Base-by-base conservation (phyloP, 1,140 invertebrate genomes). In the Zaprionus taronus region DNA sequence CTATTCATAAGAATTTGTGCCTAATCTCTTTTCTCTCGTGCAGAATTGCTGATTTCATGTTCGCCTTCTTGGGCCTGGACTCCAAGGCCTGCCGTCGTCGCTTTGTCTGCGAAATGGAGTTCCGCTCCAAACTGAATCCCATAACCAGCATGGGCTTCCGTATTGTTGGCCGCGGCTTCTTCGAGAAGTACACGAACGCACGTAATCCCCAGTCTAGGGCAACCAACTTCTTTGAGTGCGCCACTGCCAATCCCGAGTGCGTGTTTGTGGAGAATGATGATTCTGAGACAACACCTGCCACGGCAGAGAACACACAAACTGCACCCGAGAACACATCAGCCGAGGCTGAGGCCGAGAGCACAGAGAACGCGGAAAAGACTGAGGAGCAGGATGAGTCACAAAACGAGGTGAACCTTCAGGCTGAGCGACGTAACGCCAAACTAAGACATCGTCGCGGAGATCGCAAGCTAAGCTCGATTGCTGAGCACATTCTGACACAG, bases 81-180 rank as follows among this genome's bases (percentile, higher is more conserved):
- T 81, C 92, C 6, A 77, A 67, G 34, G 91, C 91, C 5, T 93
- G 92, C 22, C 91, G 92, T 36, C 91, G 83, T 5, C 89, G 92
- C 36, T 93, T 93, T 34, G 81, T 93, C 7, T 93, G 92, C 60
- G 92, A 93, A 81, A 91, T 93, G 89, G 92, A 93, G 58, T 93
- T 93, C 77, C 83, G 90, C 5, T 90, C 91, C 6, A 91, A 84
- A 22, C 11, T 70, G 12, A 92, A 91, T 71, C 91, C 91, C 17
- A 24, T 92, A 57, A 91, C 84, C n/a, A 81, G 82, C 72, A 92
- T 92, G 84, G 91, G 84, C 41, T 92, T 92, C 76, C 84, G 91
- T n/a, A 84, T 92, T 49, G 77, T 92, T 5, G 91, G 91, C 2
- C 82, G 85, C 0, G 89, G 91, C 15, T 91, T 92, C 71, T 92